Base-by-base conservation (phyloP, 2,888 invertebrate species). In the Drosophila engyochracea region DNA sequence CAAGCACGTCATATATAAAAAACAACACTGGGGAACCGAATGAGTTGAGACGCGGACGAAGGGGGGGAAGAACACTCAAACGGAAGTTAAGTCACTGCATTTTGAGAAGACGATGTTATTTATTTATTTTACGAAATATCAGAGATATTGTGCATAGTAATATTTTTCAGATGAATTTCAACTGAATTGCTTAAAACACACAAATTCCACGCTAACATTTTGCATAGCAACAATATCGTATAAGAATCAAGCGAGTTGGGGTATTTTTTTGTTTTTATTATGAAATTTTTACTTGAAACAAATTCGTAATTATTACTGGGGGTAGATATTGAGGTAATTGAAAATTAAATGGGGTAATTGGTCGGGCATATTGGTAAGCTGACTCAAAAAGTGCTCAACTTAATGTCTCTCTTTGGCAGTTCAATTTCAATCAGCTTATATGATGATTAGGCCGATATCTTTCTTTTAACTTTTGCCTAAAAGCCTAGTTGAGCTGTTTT, bases 31-130 rank as follows among this genome's bases (percentile, higher is more conserved):
- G 1, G 5, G 16, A 9, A 9, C 25, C 4, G 22, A 14, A 9
- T 12, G 41, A 22, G 5, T 4, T 5, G 19, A n/a, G 31, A 3
- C 14, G 37, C 7, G 4, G 37, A 14, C 4, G n/a, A 30, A 10
- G 6, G 37, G 14, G 14, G 41, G 12, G 6, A 5, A 5, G 22
- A 44, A 22, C 5, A 22, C 4, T 22, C 12, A 44, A 86, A 59
- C 84, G 84, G 84, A 89, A 85, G 76, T 75, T 58, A 74, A 55
- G 60, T 67, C 70, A 70, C 68, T 79, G 76, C 64, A 70, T 64
- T 72, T 64, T 67, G 37, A 59, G 55, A 39, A 66, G 22, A 47
- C n/a, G 71, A 22, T 4, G 47, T 1, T 47, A 28, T 28, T 37
- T 58, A 61, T 55, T 72, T 52, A 52, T 41, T 60, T 39, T n/a